Conservation (phyloP, 1,140 invertebrate species). For the Lepeophtheirus salmonis region DNA sequence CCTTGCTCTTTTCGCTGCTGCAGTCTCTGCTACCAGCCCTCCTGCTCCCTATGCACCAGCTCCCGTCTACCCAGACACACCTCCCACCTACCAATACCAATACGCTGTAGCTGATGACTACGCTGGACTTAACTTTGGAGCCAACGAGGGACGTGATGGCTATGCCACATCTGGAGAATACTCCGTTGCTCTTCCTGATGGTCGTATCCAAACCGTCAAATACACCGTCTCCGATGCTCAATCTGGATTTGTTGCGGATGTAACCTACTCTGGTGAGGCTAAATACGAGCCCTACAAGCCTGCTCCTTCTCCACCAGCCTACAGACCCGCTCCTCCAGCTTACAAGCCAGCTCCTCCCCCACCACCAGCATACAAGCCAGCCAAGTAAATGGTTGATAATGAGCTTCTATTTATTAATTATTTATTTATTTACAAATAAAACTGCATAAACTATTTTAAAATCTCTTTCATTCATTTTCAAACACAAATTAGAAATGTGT, state of each 20-base stretch:
- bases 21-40: neutral
- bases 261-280: constrained; percentile 14
- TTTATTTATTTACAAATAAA: no score
- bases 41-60: neutral
- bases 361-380: no score
- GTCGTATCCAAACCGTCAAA: constrained; percentile 14
- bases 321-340: constrained; percentile 7
- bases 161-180: constrained; percentile 12
- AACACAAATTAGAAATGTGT: no score
- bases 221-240: constrained; percentile 13
- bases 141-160: constrained; percentile 3
- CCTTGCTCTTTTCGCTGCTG: neutral
- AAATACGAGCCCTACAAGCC: constrained; percentile 11
- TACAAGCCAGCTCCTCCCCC: no score
- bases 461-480: no score
- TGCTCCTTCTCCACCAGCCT: constrained; percentile 5
- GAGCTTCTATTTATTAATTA: no score
- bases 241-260: constrained; percentile 10
- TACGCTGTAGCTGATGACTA: constrained; percentile 12
- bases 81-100: neutral
- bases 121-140: constrained; percentile 1
- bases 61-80: constrained; percentile 2
- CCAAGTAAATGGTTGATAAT: no score
- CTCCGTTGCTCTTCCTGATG: constrained; percentile 14
- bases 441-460: no score